phyloP scores from a whole-genome alignment of 2,888 invertebrate genomes.

The Aporophyla lueneburgensis region DNA sequence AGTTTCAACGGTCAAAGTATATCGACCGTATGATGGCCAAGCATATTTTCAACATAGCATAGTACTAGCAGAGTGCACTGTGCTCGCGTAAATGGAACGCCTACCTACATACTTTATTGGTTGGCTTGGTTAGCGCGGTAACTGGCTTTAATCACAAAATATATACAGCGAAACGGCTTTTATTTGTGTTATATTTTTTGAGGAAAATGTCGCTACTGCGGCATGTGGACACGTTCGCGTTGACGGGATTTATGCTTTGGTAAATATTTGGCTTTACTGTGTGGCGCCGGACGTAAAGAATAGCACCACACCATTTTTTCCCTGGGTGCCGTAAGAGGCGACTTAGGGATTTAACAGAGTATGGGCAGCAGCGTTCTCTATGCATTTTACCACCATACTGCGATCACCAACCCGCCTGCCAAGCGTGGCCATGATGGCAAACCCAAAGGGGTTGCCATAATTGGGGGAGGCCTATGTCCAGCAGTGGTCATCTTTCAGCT shows the following conservation, averaged over 20 bases:
- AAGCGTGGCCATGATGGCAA: too few relatives aligned
- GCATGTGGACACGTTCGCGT: background rate
- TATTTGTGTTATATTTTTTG: background rate
- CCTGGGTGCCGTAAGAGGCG: too few relatives aligned
- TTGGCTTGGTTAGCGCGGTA: slow-evolving; percentile 2
- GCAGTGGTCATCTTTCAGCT: too few relatives aligned
- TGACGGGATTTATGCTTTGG: background rate
- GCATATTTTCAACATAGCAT: background rate
- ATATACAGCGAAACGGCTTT: background rate
- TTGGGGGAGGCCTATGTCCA: too few relatives aligned
- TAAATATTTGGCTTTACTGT: background rate
- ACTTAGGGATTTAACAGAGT: too few relatives aligned
- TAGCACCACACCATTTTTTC: too few relatives aligned
- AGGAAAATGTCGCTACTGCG: background rate
- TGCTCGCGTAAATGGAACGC: slow-evolving; percentile 18
- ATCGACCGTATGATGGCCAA: background rate
- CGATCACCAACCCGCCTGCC: too few relatives aligned
- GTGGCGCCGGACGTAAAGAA: too few relatives aligned
- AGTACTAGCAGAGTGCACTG: background rate
- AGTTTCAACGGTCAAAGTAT: slow-evolving; percentile 1
- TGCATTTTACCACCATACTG: too few relatives aligned
- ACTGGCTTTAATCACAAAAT: slow-evolving; percentile 16
- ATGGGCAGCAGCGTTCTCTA: too few relatives aligned
- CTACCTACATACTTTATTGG: slow-evolving; percentile 25
- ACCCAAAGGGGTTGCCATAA: too few relatives aligned